A percentile compares a stretch with the other conserved stretches of the same genome.
These are phyloP conservation scores for Lysandra bellargus DNA, from an alignment of 2,888 invertebrate genomes.

Conservation along the genomic window DNA sequence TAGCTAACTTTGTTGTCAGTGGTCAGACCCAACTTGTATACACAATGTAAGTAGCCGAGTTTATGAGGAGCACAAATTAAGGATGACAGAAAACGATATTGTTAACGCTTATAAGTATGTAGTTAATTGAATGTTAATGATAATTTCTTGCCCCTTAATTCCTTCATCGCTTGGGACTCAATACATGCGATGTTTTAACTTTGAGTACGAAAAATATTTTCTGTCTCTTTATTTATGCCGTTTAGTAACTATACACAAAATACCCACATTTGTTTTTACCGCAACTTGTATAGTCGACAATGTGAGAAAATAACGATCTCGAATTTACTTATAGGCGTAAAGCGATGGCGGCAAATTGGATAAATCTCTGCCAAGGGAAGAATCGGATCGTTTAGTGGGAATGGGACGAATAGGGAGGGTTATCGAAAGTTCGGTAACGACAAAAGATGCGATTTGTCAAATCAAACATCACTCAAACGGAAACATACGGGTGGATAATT, in stretches of 20 bases:
- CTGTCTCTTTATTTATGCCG: too few relatives aligned
- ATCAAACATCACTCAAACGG: slow-evolving; percentile 58
- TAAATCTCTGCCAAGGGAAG: slow-evolving; percentile 38
- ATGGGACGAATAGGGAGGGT: slow-evolving; percentile 61
- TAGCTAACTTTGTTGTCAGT: background rate
- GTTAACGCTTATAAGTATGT: background rate
- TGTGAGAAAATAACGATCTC: slow-evolving; percentile 5
- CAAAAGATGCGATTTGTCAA: slow-evolving; percentile 75
- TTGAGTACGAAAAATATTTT: too few relatives aligned
- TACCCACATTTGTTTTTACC: background rate
- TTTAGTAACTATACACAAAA: too few relatives aligned
- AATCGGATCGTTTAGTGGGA: slow-evolving; percentile 61
- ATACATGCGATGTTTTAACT: too few relatives aligned
- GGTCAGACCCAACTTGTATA: background rate
- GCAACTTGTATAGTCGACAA: background rate
- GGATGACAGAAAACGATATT: background rate
- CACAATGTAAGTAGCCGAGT: background rate
- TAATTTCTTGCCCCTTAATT: too few relatives aligned
- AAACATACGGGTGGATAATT: slow-evolving; percentile 36
- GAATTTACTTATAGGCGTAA: slow-evolving; percentile 48
- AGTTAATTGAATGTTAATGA: too few relatives aligned
- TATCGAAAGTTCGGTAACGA: slow-evolving; percentile 62
- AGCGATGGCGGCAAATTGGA: slow-evolving; percentile 19
- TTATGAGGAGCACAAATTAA: background rate
- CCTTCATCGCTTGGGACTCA: too few relatives aligned